Percentiles rank a stretch among this genome's conserved stretches.
Evolutionary conservation across 2,113 vertebrate genomes (phyloP).

Genomic region (Seriola rivoliana): DNA sequence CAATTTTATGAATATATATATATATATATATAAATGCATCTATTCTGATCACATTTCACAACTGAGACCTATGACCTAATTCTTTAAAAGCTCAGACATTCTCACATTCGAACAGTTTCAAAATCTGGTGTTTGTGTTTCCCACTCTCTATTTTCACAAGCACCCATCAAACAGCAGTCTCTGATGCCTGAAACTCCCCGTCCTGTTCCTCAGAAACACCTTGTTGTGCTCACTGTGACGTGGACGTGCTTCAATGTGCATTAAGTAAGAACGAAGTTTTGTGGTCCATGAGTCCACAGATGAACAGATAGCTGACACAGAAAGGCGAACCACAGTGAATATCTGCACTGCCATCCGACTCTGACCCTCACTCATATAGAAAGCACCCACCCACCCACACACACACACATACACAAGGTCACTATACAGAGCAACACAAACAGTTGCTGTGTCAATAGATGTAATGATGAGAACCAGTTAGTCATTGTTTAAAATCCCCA

Average conservation of each 20-base stretch:
- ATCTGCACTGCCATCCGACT: background rate
- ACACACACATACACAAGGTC: constrained; percentile 20
- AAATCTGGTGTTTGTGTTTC: background rate
- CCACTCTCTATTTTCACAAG: background rate
- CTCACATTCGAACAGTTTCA: background rate
- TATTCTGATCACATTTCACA: no score
- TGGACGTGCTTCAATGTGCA: background rate
- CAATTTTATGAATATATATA: no score
- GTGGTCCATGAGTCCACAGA: constrained; percentile 13
- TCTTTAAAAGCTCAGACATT: constrained; percentile 1
- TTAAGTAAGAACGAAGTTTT: constrained; percentile 12
- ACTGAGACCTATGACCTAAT: background rate
- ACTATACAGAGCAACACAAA: constrained; percentile 8
- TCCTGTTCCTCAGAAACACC: background rate
- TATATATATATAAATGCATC: no score
- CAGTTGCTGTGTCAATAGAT: constrained; percentile 16
- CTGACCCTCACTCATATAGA: constrained; percentile 24
- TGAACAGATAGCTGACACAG: constrained; percentile 34
- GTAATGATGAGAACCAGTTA: background rate
- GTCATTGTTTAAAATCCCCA: constrained; percentile 30
- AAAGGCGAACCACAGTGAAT: constrained; percentile 1
- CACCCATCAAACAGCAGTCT: background rate
- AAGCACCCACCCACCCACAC: constrained; percentile 34
- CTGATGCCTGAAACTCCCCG: constrained; percentile 12
- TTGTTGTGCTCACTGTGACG: background rate